Conservation (phyloP, 2,113 vertebrate genomes). For the Amazona guildingii region DNA sequence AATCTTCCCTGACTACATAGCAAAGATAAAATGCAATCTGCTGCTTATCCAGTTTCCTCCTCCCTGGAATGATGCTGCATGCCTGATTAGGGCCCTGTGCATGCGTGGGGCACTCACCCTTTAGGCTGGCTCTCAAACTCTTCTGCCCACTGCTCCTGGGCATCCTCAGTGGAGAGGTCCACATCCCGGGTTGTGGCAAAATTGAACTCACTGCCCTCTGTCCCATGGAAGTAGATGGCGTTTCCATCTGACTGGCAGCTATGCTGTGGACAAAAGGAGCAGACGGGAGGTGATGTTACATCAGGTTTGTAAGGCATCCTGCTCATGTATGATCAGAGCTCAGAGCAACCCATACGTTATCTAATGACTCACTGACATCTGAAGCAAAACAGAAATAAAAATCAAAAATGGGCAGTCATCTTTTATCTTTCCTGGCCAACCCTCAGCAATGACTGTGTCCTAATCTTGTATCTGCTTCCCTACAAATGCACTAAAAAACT, state of each 20-base stretch:
- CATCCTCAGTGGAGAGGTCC: conserved; percentile 91
- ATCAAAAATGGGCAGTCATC: neutral
- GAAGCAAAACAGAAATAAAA: conserved; percentile 4
- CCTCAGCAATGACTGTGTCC: neutral
- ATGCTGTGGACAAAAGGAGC: conserved; percentile 80
- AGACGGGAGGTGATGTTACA: neutral
- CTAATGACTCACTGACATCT: neutral
- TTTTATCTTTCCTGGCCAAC: neutral
- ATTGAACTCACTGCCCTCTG: conserved; percentile 87
- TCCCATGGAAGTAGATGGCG: conserved; percentile 94
- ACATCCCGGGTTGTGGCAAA: conserved; percentile 92
- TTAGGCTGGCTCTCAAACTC: conserved; percentile 92
- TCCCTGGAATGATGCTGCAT: neutral
- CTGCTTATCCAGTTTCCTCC: neutral
- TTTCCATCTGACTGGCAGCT: conserved; percentile 98
- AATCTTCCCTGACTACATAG: neutral
- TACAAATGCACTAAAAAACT: neutral
- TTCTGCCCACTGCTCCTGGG: conserved; percentile 93
- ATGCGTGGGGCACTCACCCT: conserved; percentile 78
- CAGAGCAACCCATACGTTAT: neutral
- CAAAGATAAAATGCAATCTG: neutral
- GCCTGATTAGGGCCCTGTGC: accelerated
- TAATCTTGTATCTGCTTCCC: neutral
- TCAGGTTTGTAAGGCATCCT: neutral
- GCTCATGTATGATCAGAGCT: neutral